These are phyloP conservation scores for Epizoanthus stellaris DNA, from an alignment of 92 coral and sea anemone species.

Conservation along the genomic window DNA sequence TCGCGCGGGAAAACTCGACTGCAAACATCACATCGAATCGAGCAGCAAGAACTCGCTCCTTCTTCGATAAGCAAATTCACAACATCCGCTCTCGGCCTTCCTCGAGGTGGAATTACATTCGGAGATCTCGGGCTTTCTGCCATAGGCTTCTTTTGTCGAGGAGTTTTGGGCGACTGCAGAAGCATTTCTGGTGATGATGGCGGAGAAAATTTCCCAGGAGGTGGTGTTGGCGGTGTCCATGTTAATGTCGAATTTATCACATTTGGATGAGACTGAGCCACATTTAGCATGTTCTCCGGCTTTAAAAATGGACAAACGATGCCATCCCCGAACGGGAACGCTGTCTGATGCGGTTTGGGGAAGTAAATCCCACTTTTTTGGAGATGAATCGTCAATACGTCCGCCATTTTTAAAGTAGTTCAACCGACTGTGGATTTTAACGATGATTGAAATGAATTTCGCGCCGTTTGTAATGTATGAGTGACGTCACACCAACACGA, in stretches of 20 bases:
- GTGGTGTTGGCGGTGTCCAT: constrained; percentile 95
- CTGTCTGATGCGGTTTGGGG: constrained; percentile 81
- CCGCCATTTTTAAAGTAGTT: constrained; percentile 98
- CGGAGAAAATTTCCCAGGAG: constrained; percentile 79
- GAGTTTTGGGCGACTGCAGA: constrained; percentile 68
- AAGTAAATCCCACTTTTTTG: constrained; percentile 88
- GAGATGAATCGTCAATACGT: constrained; percentile 84
- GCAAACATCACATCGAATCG: constrained; percentile 98
- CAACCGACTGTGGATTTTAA: constrained; percentile 31
- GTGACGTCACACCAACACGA: constrained; percentile 32
- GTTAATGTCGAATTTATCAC: constrained; percentile 82
- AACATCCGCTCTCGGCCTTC: constrained; percentile 96
- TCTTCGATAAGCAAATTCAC: constrained; percentile 88
- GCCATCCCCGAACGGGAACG: constrained; percentile 72
- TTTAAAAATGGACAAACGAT: constrained; percentile 79
- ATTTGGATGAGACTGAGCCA: constrained; percentile 62
- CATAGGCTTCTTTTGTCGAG: constrained; percentile 55
- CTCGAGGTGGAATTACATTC: constrained; percentile 86
- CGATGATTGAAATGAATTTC: constrained; percentile 78
- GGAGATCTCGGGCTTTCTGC: constrained; percentile 73
- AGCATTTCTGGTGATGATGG: constrained; percentile 71
- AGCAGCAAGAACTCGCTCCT: constrained; percentile 93
- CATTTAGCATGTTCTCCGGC: constrained; percentile 56
- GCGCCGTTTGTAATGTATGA: constrained; percentile 78
- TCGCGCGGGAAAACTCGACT: constrained; percentile 99